Conservation (phyloP, 1,140 invertebrate genomes). For the Pinna nobilis region DNA sequence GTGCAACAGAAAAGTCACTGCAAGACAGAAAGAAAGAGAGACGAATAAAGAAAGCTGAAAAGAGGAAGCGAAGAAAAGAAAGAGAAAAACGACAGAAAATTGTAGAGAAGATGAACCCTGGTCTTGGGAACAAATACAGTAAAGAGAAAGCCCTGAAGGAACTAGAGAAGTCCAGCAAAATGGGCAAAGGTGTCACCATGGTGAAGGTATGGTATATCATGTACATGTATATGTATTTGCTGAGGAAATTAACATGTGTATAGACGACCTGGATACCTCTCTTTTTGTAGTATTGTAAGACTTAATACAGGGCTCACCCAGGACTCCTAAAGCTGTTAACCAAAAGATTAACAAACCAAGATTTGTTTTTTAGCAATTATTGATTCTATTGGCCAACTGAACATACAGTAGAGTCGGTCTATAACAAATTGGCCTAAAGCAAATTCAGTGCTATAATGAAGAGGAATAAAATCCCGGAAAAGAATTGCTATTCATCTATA, state of each 20-base stretch:
- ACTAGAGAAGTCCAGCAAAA: constrained; percentile 73
- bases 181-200: constrained; percentile 54
- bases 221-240: too few species aligned
- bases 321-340: too few species aligned
- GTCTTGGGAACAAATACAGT: constrained; percentile 79
- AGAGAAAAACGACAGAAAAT: constrained; percentile 58
- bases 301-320: too few species aligned
- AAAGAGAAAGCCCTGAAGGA: constrained; percentile 78
- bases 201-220: constrained; percentile 60
- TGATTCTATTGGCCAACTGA: too few species aligned
- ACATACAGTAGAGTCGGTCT: too few species aligned
- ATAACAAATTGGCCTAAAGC: too few species aligned
- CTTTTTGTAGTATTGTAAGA: constrained; percentile 46
- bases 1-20: constrained; percentile 85
- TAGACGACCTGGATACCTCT: too few species aligned
- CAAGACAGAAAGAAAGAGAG: constrained; percentile 94
- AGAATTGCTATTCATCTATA: too few species aligned
- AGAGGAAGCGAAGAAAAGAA: constrained; percentile 52
- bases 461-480: too few species aligned
- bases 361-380: too few species aligned
- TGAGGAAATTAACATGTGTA: neutral
- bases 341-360: too few species aligned
- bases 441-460: too few species aligned
- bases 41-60: constrained; percentile 85
- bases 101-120: constrained; percentile 70